phyloP scores from a whole-genome alignment of 2,797 vertebrate genomes.

The Ataeniobius toweri region DNA sequence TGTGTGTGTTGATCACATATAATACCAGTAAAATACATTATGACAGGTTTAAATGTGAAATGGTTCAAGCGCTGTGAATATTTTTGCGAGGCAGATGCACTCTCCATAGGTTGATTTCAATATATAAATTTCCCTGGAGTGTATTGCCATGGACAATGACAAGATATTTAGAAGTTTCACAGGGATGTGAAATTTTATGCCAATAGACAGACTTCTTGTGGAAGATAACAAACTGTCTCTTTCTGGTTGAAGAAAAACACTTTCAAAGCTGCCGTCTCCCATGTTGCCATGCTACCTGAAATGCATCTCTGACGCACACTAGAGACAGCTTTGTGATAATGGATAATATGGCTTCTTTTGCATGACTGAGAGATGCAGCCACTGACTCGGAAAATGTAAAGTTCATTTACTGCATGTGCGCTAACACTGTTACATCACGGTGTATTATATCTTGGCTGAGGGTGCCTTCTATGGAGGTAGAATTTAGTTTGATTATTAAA shows the following conservation, averaged over 20 bases:
- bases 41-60: not conserved
- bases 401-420: slow-evolving; percentile 37
- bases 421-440: slow-evolving; percentile 18
- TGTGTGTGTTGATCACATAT: not conserved
- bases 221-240: slow-evolving; percentile 65
- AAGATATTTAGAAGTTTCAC: slow-evolving; percentile 77
- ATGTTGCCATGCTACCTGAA: slow-evolving; percentile 47
- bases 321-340: slow-evolving; percentile 35
- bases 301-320: slow-evolving; percentile 36
- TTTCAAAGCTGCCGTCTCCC: slow-evolving; percentile 57
- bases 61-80: not conserved
- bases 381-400: slow-evolving; percentile 53
- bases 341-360: slow-evolving; percentile 26
- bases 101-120: slow-evolving; percentile 51
- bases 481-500: slow-evolving; percentile 55
- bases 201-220: slow-evolving; percentile 60
- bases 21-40: not conserved
- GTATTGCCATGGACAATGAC: slow-evolving; percentile 71
- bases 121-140: slow-evolving; percentile 68
- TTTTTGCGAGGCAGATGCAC: slow-evolving; percentile 8
- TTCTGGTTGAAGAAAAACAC: slow-evolving; percentile 40
- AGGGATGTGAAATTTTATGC: slow-evolving; percentile 65
- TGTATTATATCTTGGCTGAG: slow-evolving; percentile 21
- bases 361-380: slow-evolving; percentile 39
- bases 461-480: slow-evolving; percentile 25